Evolutionary conservation across 2,888 invertebrate species (phyloP).

Genomic region (Cheiracanthium punctorium): DNA sequence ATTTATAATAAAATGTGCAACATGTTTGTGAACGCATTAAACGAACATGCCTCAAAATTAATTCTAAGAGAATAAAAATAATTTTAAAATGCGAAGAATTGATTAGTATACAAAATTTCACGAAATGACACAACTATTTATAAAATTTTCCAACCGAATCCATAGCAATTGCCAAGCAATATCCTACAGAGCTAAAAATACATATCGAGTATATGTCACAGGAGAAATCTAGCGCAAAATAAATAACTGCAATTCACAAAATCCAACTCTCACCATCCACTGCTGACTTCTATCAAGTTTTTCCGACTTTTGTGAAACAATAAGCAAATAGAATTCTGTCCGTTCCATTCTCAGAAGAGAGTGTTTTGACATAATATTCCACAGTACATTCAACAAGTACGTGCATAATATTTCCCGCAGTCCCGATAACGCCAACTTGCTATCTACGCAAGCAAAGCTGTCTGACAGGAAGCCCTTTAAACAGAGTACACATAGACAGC

Average conservation of each 20-base stretch:
- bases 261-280: not conserved
- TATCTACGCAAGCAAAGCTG: slow-evolving; percentile 3
- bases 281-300: not conserved
- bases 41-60: no score
- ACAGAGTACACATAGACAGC: not conserved
- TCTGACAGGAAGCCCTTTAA: slow-evolving; percentile 27
- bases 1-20: no score
- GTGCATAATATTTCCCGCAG: slow-evolving; percentile 10
- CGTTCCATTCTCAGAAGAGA: not conserved
- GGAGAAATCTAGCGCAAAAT: not conserved
- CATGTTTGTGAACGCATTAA: no score
- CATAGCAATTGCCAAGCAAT: no score
- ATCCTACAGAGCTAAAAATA: no score
- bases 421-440: slow-evolving; percentile 23
- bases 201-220: no score
- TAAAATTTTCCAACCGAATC: no score
- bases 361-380: not conserved
- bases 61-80: no score
- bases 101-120: no score
- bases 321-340: not conserved
- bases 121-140: no score
- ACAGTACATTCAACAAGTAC: slow-evolving; percentile 38
- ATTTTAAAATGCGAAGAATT: no score
- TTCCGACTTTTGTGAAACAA: not conserved
- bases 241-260: not conserved